Evolutionary conservation across 1,140 invertebrate genomes (phyloP).

Genomic region (Berghia stephanieae): DNA sequence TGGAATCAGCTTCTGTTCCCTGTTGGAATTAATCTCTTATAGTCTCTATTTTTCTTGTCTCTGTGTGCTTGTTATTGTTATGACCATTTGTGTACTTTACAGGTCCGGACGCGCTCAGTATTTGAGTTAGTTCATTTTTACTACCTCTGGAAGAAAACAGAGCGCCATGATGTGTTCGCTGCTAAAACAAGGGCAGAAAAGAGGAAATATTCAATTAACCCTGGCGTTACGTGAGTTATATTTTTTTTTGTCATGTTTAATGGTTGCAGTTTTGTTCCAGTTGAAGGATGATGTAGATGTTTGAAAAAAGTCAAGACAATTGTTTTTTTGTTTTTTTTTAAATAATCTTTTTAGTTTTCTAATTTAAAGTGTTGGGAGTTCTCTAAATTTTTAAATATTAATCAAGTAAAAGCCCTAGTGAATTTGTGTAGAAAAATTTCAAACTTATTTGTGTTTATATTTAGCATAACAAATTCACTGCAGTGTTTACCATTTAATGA

Average conservation of each 20-base stretch:
- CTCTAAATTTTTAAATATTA: too few relatives aligned
- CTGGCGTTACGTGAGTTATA: constrained; percentile 74
- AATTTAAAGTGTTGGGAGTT: too few relatives aligned
- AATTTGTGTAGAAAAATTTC: too few relatives aligned
- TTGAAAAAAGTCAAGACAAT: neutral
- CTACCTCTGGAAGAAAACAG: constrained; percentile 99
- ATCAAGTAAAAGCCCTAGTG: too few relatives aligned
- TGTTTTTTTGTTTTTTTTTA: neutral
- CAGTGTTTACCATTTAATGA: too few relatives aligned
- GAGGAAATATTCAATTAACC: constrained; percentile 87
- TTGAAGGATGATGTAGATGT: neutral
- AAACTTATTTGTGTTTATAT: too few relatives aligned
- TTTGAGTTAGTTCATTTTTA: constrained; percentile 98
- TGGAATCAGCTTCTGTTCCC: too few relatives aligned
- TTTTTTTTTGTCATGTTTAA: neutral
- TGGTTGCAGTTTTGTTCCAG: neutral
- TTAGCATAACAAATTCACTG: too few relatives aligned
- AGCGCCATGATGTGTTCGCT: constrained; percentile 92
- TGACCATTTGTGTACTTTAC: constrained; percentile 40
- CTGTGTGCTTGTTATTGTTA: too few relatives aligned
- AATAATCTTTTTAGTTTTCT: too few relatives aligned
- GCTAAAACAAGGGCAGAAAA: constrained; percentile 85
- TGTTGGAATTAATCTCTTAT: too few relatives aligned
- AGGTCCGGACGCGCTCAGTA: constrained; percentile 91
- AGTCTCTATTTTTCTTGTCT: too few relatives aligned